Evolutionary conservation across 1,140 invertebrate species (phyloP).

Genomic region (Propsilocerus akamusi): DNA sequence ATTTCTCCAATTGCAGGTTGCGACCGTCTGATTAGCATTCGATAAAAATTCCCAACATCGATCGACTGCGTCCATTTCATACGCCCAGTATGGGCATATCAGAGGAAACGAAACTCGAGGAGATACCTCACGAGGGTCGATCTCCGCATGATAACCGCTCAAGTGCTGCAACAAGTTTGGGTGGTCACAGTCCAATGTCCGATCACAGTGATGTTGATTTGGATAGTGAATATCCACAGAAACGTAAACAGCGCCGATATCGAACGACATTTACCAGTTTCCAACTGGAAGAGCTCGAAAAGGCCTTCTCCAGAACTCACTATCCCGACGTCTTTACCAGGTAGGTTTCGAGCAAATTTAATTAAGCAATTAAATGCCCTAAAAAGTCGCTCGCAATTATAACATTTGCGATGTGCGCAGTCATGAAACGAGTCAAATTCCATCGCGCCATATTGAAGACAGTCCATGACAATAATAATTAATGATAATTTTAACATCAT

Average conservation of each 20-base stretch:
- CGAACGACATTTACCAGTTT: slow-evolving; percentile 89
- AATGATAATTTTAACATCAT: too few species aligned
- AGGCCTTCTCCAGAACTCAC: slow-evolving; percentile 91
- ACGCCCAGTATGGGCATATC: slow-evolving; percentile 39
- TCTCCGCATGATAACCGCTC: slow-evolving; percentile 7
- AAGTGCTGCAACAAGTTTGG: slow-evolving; percentile 12
- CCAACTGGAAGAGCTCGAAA: slow-evolving; percentile 91
- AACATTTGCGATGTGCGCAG: too few species aligned
- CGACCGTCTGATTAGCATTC: too few species aligned
- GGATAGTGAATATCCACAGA: slow-evolving; percentile 60
- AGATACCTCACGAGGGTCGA: slow-evolving; percentile 31
- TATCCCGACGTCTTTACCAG: slow-evolving; percentile 97
- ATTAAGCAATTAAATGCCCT: too few species aligned
- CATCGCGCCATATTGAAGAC: too few species aligned
- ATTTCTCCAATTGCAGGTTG: too few species aligned
- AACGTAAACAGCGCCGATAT: slow-evolving; percentile 79
- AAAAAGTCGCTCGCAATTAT: too few species aligned
- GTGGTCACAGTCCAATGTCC: slow-evolving; percentile 32
- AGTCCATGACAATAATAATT: too few species aligned
- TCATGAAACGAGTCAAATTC: too few species aligned
- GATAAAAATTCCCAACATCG: too few species aligned
- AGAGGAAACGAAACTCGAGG: slow-evolving; percentile 31
- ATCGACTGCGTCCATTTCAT: too few species aligned
- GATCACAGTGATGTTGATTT: slow-evolving; percentile 54
- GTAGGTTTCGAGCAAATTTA: slow-evolving; percentile 29